A percentile compares a stretch with the other conserved stretches of the same genome.
phyloP scores from a whole-genome alignment of 2,797 vertebrate genomes.

The Glyptemys insculpta region DNA sequence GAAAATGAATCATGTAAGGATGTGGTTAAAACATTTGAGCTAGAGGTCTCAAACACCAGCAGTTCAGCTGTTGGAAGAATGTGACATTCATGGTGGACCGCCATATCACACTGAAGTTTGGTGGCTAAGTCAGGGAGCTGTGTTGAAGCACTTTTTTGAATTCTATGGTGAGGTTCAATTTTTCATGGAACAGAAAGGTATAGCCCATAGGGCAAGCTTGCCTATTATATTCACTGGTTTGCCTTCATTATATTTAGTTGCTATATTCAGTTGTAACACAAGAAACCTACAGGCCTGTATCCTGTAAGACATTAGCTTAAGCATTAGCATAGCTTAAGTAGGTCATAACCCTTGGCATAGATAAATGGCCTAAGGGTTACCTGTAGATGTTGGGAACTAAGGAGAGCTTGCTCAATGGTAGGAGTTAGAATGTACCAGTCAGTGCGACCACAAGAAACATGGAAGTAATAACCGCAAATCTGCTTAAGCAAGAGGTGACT shows the following conservation, averaged over 20 bases:
- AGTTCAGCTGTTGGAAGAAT: slow-evolving; percentile 52
- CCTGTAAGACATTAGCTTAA: too few species aligned
- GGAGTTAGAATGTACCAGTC: too few species aligned
- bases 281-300: too few species aligned
- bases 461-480: too few species aligned
- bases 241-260: background rate
- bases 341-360: too few species aligned
- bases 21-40: slow-evolving; percentile 23
- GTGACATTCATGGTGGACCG: slow-evolving; percentile 56
- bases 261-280: background rate
- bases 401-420: too few species aligned
- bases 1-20: too few species aligned
- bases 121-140: slow-evolving; percentile 35
- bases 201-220: background rate
- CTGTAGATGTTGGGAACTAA: too few species aligned
- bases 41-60: slow-evolving; percentile 44
- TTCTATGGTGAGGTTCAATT: background rate
- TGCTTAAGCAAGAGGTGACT: background rate
- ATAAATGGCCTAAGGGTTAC: too few species aligned
- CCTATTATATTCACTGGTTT: background rate
- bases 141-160: background rate
- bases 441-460: too few species aligned
- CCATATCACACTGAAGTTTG: slow-evolving; percentile 46
- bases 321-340: too few species aligned
- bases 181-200: background rate